Evolutionary conservation across 1,140 invertebrate genomes (phyloP).

Genomic region (Penaeus japonicus): DNA sequence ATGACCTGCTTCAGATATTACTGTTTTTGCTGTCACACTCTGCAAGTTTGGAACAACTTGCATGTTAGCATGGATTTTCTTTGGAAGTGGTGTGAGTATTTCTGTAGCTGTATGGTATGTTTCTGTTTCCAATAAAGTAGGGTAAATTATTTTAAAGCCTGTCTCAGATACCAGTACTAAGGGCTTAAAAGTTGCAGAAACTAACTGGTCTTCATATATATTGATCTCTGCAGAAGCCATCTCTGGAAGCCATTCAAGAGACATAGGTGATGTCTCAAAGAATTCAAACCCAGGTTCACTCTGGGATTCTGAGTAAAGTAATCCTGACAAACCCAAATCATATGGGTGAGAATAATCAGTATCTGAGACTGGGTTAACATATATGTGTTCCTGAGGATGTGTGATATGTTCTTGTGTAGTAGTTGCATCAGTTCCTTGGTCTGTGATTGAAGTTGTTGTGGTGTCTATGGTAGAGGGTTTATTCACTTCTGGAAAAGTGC

Average conservation of each 20-base stretch:
- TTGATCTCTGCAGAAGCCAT: not conserved
- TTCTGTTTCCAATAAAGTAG: not conserved
- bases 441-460: not conserved
- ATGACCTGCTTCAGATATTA: conserved; percentile 1
- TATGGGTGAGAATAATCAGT: too few species aligned
- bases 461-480: not conserved
- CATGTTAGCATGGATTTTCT: not conserved
- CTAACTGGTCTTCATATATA: not conserved
- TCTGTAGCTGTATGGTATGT: not conserved
- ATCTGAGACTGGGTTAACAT: too few species aligned
- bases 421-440: not conserved
- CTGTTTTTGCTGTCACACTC: not conserved
- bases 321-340: too few species aligned
- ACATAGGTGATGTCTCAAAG: not conserved
- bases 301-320: too few species aligned
- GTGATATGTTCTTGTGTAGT: not conserved
- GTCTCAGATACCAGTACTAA: conserved; percentile 15
- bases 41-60: not conserved
- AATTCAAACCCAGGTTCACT: too few species aligned
- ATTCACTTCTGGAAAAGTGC: not conserved
- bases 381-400: too few species aligned
- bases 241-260: not conserved
- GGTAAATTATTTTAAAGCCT: not conserved
- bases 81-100: not conserved
- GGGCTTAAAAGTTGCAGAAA: not conserved